phyloP scores from a whole-genome alignment of 1,140 invertebrate species.

The Chironomus striatipennis region DNA sequence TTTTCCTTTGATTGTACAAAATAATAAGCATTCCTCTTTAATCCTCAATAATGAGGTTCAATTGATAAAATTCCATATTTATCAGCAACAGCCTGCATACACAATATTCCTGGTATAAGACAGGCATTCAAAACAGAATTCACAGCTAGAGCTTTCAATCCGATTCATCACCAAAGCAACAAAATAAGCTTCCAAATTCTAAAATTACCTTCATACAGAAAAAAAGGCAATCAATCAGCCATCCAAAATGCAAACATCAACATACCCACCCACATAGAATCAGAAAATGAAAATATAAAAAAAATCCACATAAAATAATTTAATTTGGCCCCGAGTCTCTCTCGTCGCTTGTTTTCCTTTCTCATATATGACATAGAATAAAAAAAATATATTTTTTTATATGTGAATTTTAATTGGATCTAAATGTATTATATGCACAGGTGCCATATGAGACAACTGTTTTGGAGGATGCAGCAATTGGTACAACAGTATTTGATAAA shows the following conservation, averaged over 20 bases:
- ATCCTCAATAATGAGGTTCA: no score
- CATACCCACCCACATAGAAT: background rate
- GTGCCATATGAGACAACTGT: constrained; percentile 71
- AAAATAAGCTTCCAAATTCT: no score
- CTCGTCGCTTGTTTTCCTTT: background rate
- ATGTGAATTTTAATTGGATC: constrained; percentile 21
- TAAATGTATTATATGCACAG: constrained; percentile 36
- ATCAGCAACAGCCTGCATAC: no score
- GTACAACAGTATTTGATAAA: constrained; percentile 61
- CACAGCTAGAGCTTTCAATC: no score
- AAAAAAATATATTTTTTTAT: background rate
- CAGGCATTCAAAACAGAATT: no score
- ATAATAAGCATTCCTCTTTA: no score
- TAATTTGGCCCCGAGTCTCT: background rate
- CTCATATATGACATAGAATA: background rate
- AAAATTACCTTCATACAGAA: no score
- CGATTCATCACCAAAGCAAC: no score
- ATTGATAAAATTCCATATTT: no score
- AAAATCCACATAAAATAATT: background rate
- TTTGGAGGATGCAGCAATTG: constrained; percentile 64
- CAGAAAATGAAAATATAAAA: background rate
- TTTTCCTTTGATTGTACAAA: no score
- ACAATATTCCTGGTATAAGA: no score
- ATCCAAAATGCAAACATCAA: background rate
- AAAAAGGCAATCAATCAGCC: no score